Conservation (phyloP, 2,888 invertebrate species). For the Lepidochitona cinerea region DNA sequence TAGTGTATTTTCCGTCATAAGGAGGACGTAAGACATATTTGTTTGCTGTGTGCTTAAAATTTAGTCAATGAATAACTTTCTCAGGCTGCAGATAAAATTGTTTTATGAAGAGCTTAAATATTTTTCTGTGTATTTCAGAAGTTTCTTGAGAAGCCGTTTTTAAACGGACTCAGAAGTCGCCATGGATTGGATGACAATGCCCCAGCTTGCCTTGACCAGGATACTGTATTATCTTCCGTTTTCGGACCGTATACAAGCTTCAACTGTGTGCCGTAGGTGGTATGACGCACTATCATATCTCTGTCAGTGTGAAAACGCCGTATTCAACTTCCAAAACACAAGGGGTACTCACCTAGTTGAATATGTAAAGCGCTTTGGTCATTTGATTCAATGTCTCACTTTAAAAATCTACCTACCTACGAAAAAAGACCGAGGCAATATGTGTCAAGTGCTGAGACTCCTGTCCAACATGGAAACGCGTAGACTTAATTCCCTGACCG, state of each 20-base stretch:
- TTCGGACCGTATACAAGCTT: slow-evolving; percentile 46
- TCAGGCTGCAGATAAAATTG: no score
- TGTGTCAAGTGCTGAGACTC: slow-evolving; percentile 45
- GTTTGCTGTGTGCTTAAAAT: no score
- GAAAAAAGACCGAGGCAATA: slow-evolving; percentile 49
- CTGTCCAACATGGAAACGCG: slow-evolving; percentile 35
- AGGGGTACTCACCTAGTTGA: slow-evolving; percentile 30
- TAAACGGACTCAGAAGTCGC: no score
- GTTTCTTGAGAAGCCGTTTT: no score
- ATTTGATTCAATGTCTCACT: slow-evolving; percentile 43
- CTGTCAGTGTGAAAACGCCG: slow-evolving; percentile 52
- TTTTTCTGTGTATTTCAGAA: no score
- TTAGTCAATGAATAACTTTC: no score
- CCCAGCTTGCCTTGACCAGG: slow-evolving; percentile 56
- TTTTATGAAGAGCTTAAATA: no score
- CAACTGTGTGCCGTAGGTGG: slow-evolving; percentile 57
- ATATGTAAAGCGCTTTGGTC: slow-evolving; percentile 49
- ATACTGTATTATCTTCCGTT: slow-evolving; percentile 52
- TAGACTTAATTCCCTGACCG: slow-evolving; percentile 39
- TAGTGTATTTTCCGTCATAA: no score
- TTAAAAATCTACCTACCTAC: slow-evolving; percentile 57
- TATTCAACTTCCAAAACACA: slow-evolving; percentile 41
- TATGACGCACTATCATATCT: slow-evolving; percentile 48
- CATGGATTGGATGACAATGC: slow-evolving; percentile 46
- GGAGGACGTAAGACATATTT: no score